phyloP scores from a whole-genome alignment of 2,113 vertebrate species.

The Galbula dea region DNA sequence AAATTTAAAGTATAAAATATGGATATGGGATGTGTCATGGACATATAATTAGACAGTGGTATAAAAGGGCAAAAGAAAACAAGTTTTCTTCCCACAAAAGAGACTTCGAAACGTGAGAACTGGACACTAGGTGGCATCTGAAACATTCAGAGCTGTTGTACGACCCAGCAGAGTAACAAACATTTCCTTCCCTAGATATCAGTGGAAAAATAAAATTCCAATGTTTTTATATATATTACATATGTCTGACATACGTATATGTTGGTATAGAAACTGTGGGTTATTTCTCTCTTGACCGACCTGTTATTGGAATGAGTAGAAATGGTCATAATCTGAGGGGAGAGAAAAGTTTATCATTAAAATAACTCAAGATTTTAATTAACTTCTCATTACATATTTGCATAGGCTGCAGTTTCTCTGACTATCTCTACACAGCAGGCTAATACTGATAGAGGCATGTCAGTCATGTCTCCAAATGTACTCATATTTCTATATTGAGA shows the following conservation, averaged over 20 bases:
- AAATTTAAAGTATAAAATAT: background rate
- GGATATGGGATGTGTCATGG: background rate
- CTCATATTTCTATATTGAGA: background rate
- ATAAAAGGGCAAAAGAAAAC: background rate
- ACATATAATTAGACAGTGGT: background rate
- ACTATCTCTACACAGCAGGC: background rate
- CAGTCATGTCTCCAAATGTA: background rate
- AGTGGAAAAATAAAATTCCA: background rate
- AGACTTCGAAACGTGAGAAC: background rate
- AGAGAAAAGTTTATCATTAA: background rate
- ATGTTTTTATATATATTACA: too few relatives aligned
- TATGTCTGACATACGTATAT: background rate
- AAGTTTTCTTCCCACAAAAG: background rate
- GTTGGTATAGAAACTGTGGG: background rate
- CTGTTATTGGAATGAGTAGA: background rate
- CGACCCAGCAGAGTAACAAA: background rate
- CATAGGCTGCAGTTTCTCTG: background rate
- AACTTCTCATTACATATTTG: background rate
- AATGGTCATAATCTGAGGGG: background rate
- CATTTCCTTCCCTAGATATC: rapidly evolving
- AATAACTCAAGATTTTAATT: background rate
- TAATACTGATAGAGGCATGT: background rate
- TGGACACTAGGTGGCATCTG: background rate
- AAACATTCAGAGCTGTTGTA: background rate
- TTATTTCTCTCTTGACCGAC: background rate